Conservation (phyloP, 2,797 vertebrate species). For the Myotis pilosus region DNA sequence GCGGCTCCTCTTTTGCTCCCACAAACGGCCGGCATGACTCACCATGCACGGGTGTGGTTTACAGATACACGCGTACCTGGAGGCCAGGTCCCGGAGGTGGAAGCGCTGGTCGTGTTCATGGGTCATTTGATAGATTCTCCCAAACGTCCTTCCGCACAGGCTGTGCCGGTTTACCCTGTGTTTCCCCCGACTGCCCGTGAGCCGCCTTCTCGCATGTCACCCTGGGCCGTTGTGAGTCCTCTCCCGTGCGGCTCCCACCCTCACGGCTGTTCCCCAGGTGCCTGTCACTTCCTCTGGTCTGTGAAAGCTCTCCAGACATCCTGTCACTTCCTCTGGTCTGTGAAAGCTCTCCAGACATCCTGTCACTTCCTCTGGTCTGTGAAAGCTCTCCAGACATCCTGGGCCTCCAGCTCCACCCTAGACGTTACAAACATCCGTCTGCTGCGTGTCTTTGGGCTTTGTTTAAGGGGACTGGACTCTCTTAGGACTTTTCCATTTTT, state of each 20-base stretch:
- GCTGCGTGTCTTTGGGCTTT: background rate
- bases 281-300: background rate
- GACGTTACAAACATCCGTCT: background rate
- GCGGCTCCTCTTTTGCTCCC: background rate
- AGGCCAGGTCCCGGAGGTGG: background rate
- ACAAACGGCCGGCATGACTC: background rate
- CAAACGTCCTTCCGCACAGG: background rate
- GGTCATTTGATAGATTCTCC: background rate
- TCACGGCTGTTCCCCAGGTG: background rate
- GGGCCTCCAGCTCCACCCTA: background rate
- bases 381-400: background rate
- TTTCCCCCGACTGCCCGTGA: background rate
- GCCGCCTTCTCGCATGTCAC: background rate
- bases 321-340: background rate
- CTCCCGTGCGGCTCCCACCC: background rate
- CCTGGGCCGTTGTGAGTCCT: background rate
- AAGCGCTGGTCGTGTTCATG: background rate
- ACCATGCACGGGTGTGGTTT: background rate
- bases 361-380: background rate
- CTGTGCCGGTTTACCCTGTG: too few species aligned
- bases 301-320: background rate
- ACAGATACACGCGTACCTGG: background rate
- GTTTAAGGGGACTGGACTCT: background rate
- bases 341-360: background rate
- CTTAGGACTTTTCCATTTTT: background rate